Evolutionary conservation across 2,888 invertebrate species (phyloP), one percentile per base, ranked within the genome.

Genomic region (Perithous albicinctus): DNA sequence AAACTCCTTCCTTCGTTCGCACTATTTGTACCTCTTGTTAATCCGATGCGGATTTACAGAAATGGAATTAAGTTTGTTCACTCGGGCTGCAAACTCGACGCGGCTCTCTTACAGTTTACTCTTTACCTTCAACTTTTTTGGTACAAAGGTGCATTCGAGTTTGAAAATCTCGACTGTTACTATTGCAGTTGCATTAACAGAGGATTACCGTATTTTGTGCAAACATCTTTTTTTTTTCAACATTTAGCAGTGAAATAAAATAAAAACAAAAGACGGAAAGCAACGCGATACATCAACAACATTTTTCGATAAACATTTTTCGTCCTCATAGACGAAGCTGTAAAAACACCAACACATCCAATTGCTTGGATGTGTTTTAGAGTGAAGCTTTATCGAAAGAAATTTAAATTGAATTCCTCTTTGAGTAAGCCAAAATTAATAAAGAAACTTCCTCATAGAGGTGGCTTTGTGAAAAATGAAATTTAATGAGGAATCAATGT

Each of bases 11-110:
- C 15, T 78, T 35, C 26, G 32, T 43, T 41, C 38, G 38, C 23
- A 29, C 51, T 69, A 74, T 64, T 74, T 61, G 35, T 61, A 69
- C 38, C 54, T 43, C n/a, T 29, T 38, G 38, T 46, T 77, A 69
- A 81, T 74, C 69, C 77, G 15, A 35, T n/a, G n/a, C n/a, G 77
- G 77, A 81, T 81, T 78, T n/a, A 81, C 73, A 73, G 61, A 73
- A 81, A 81, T 74, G 77, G 73, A 72, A 77, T 80, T 67, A 77
- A 48, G 67, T 81, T 81, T 78, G 67, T 73, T 73, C 67, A 26
- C 61, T 67, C 61, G 54, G 12, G 59, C 20, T 38, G 29, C 2
- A 26, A 56, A 59, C 51, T 61, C 38, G 73, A 73, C 69, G n/a
- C n/a, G 43, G 41, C 69, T 56, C 54, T 64, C 54, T 79, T 61